Base-by-base conservation (phyloP, 2,113 vertebrate species). In the Octodon degus region DNA sequence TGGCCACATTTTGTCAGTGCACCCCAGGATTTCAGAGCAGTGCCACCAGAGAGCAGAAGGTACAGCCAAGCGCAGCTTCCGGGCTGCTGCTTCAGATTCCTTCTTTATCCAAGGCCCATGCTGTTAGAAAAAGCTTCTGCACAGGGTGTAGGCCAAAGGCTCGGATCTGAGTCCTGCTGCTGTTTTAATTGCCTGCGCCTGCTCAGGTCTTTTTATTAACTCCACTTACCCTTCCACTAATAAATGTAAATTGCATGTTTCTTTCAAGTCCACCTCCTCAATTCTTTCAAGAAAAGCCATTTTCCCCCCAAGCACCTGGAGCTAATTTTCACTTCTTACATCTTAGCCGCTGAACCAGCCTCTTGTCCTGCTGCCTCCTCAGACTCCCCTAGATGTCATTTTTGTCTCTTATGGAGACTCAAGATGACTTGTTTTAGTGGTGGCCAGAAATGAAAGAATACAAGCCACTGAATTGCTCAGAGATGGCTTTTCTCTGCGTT, bases 201-300 rank as follows among this genome's bases (percentile, higher is more conserved):
- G 17, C 83, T 70, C 86, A 65, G 82, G 72, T 92, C 90, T 95
- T 67, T 96, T 95, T 96, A 96, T 92, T 79, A 95, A 94, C 37
- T 95, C 88, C 81, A 37, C 60, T 93, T 86, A 94, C 79, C 55
- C 58, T 34, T 89, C 86, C 67, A 89, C 95, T 96, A 93, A 96
- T 92, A 96, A 94, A 96, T 96, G 97, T 87, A 97, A 97, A 98
- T 97, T 97, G 92, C 90, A 97, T 80, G 96, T 91, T 97, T 97
- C 96, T 96, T 96, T 95, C 95, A 94, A 93, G 81, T 96, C 96
- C 79, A 90, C 87, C 97, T 96, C 94, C 95, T 82, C 90, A 89
- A 7, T 24, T 81, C 92, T 97, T 93, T 95, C 72, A 95, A 90
- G 81, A 94, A 95, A 94, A 94, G 82, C 84, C 94, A 95, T 96